A percentile compares a stretch with the other conserved stretches of the same genome.
These are phyloP conservation scores for Phenganax stokvisi DNA, from an alignment of 92 coral and sea anemone species.

Conservation along the genomic window DNA sequence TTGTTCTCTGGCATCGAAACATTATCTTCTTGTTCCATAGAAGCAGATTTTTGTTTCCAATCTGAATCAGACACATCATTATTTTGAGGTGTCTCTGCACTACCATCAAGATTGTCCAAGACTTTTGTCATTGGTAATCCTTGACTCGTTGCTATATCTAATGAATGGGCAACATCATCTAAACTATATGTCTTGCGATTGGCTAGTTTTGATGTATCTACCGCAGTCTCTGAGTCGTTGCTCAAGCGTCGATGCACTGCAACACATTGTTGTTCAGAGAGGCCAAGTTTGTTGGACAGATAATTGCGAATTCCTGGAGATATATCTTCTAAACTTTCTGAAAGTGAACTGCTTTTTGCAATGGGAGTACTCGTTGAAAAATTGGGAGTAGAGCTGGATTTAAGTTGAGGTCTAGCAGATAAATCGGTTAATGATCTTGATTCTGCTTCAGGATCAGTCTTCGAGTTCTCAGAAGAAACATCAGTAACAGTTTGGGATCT, in stretches of 20 bases:
- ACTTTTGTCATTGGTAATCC: constrained; percentile 61
- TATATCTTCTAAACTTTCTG: constrained; percentile 15
- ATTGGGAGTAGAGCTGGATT: constrained; percentile 21
- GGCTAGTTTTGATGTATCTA: background rate
- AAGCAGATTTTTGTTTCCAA: constrained; percentile 9
- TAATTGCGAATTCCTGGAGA: constrained; percentile 31
- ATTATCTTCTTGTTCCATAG: background rate
- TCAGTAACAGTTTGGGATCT: constrained; percentile 5
- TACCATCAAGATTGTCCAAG: constrained; percentile 43
- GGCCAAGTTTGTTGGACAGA: constrained; percentile 31
- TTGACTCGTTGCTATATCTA: constrained; percentile 46
- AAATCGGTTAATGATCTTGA: constrained; percentile 8
- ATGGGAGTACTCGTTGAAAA: background rate
- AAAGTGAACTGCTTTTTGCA: background rate
- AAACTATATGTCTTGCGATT: constrained; percentile 70
- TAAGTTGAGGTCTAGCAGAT: background rate
- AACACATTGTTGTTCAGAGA: constrained; percentile 22
- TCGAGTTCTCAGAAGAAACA: background rate
- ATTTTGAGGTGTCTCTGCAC: background rate
- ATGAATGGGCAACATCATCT: constrained; percentile 59
- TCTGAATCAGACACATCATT: background rate
- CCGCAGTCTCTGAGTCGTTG: background rate
- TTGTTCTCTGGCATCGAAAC: background rate
- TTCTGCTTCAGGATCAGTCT: background rate
- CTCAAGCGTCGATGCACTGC: constrained; percentile 20